phyloP scores from a whole-genome alignment of 1,140 invertebrate species.

The Vanessa tameamea region DNA sequence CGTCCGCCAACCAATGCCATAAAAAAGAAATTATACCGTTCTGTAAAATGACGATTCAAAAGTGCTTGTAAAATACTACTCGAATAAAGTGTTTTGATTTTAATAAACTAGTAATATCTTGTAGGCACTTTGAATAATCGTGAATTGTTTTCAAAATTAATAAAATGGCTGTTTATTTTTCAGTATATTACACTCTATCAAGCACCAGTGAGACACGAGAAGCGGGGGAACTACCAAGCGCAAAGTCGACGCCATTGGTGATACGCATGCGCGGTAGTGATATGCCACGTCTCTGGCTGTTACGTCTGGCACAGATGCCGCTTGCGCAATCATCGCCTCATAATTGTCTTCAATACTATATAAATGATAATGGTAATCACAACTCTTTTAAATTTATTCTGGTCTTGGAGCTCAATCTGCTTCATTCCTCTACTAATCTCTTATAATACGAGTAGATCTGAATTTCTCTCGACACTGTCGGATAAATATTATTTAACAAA shows the following conservation, averaged over 20 bases:
- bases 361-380: constrained; percentile 78
- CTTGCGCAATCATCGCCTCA: constrained; percentile 87
- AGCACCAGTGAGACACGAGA: constrained; percentile 51
- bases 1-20: too few species aligned
- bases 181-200: constrained; percentile 67
- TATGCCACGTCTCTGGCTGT: constrained; percentile 87
- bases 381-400: too few species aligned
- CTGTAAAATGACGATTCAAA: too few species aligned
- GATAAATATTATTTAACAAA: too few species aligned
- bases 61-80: too few species aligned
- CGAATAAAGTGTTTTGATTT: too few species aligned
- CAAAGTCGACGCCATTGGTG: constrained; percentile 43
- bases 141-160: background rate
- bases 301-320: constrained; percentile 86
- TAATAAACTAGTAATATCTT: background rate
- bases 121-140: background rate
- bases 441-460: too few species aligned
- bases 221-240: constrained; percentile 49
- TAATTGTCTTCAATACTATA: constrained; percentile 88
- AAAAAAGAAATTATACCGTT: too few species aligned
- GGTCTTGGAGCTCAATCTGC: too few species aligned
- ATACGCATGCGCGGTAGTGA: constrained; percentile 81
- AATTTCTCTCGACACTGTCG: too few species aligned
- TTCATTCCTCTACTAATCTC: too few species aligned
- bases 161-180: constrained; percentile 6